Evolutionary conservation across 2,113 vertebrate species (phyloP).

Genomic region (Barbus barbus): DNA sequence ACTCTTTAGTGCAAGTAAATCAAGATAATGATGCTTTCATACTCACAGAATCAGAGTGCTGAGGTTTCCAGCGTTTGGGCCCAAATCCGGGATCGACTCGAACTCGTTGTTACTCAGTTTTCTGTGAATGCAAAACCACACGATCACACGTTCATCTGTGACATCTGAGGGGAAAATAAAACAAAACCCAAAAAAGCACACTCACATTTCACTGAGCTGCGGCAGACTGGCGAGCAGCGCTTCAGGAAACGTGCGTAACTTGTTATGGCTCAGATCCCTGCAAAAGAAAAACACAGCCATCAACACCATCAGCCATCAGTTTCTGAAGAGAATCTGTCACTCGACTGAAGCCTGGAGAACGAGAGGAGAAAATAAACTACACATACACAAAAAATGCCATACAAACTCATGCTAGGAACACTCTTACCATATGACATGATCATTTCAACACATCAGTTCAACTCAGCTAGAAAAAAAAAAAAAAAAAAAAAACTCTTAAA

Average conservation of each 20-base stretch:
- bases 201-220: slow-evolving; percentile 91
- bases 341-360: no score
- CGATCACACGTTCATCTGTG: not conserved
- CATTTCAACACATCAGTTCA: not conserved
- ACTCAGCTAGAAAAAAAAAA: not conserved
- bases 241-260: slow-evolving; percentile 82
- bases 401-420: not conserved
- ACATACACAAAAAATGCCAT: not conserved
- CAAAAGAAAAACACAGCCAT: slow-evolving; percentile 47
- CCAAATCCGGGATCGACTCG: slow-evolving; percentile 84
- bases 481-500: not conserved
- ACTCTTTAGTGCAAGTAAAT: not conserved
- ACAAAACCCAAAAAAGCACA: slow-evolving; percentile 44
- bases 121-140: slow-evolving; percentile 70
- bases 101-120: slow-evolving; percentile 91
- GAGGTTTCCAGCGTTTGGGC: slow-evolving; percentile 80
- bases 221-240: slow-evolving; percentile 82
- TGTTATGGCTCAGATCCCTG: slow-evolving; percentile 96
- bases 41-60: slow-evolving; percentile 92
- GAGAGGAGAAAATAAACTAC: not conserved
- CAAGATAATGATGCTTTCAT: not conserved
- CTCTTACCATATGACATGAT: not conserved
- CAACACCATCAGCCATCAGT: no score
- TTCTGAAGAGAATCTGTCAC: slow-evolving; percentile 33
- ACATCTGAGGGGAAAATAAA: not conserved